Evolutionary conservation across 2,888 invertebrate species (phyloP).

Genomic region (Harpalus rufipes): DNA sequence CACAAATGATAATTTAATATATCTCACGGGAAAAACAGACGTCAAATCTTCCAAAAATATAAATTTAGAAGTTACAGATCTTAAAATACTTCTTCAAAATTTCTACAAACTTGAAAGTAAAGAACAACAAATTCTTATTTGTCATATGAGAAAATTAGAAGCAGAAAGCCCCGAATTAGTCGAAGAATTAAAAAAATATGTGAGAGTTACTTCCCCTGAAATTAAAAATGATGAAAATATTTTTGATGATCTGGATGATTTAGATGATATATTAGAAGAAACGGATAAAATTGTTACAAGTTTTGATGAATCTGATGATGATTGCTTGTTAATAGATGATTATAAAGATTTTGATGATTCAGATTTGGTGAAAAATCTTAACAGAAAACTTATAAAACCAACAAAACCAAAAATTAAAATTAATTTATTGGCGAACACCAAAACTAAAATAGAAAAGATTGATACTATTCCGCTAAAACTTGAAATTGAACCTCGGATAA

Average conservation of each 20-base stretch:
- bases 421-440: neutral
- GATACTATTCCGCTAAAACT: neutral
- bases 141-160: constrained; percentile 20
- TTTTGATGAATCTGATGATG: neutral
- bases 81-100: constrained; percentile 33
- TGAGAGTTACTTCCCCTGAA: constrained; percentile 15
- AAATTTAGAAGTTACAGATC: neutral
- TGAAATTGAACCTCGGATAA: neutral
- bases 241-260: constrained; percentile 9
- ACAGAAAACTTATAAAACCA: neutral
- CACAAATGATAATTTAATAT: constrained; percentile 7
- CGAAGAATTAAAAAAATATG: neutral
- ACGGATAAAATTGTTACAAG: neutral
- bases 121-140: constrained; percentile 14
- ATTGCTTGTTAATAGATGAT: neutral
- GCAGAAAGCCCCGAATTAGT: constrained; percentile 5
- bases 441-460: neutral
- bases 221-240: neutral
- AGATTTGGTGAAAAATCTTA: neutral
- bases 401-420: neutral
- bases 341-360: neutral
- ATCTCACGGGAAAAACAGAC: neutral
- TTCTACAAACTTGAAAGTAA: constrained; percentile 16
- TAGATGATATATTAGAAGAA: constrained; percentile 45
- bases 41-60: neutral